Base-by-base conservation (phyloP, 2,797 vertebrate genomes). In the Scolopax bukidnonensis region DNA sequence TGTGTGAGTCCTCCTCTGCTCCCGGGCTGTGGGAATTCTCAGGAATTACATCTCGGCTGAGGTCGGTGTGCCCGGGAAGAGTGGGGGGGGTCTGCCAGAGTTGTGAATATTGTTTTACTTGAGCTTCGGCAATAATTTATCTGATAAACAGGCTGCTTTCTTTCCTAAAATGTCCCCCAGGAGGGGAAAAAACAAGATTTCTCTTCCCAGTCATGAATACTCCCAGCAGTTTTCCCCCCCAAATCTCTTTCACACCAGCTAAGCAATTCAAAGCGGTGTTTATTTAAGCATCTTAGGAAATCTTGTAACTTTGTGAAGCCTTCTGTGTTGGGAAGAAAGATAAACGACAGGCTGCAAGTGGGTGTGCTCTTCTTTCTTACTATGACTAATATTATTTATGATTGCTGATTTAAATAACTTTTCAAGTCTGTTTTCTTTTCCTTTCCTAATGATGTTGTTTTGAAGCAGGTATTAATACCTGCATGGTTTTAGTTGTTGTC, bases 201-300 rank as follows among this genome's bases (percentile, higher is more conserved):
- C 47, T n/a, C 24, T 87, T 95, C 74, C 67, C 63, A 38, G 38
- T 56, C 32, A 6, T 63, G 70, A 65, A 51, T 36, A 33, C 32
- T 86, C 70, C 47, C 48, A 48, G 64, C 51, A 43, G 41, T 41
- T 89, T 36, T 71, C 69, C 50, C 73, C 74, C 69, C 67, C 60
- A 32, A 8, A 51, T 86, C 68, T 87, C 68, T 83, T 71, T 69
- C 84, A 70, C 78, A 87, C 73, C 74, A 80, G 63, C 78, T 38
- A 76, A 80, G 64, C 64, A n/a, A 20, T 90, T 95, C 73, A 85
- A 84, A 88, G 89, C 77, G 25, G 88, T 12, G 0, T 74, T 75
- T 87, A 83, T 95, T 91, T 91, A 56, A 93, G 81, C 67, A 84
- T 89, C 85, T 93, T 67, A 67, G 59, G 87, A 94, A 92, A 97